These are phyloP conservation scores for Catocala fraxini DNA, from an alignment of 2,888 invertebrate genomes.

Conservation along the genomic window DNA sequence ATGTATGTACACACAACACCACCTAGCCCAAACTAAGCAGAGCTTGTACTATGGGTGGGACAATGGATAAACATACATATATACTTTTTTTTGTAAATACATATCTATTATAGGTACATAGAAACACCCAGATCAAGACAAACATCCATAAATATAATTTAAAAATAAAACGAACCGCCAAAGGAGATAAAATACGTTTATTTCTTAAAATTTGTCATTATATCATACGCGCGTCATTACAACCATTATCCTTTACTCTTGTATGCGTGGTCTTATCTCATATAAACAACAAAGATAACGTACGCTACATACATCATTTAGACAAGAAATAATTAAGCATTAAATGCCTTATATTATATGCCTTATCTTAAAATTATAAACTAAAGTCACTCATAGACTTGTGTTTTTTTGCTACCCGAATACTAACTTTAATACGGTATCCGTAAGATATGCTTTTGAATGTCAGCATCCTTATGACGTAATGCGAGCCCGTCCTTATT, in stretches of 20 bases:
- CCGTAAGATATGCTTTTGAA: not conserved
- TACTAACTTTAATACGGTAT: constrained; percentile 10
- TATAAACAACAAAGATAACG: constrained; percentile 63
- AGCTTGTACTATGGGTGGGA: too few relatives aligned
- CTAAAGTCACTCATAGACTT: constrained; percentile 47
- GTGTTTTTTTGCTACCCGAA: constrained; percentile 32
- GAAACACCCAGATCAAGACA: too few relatives aligned
- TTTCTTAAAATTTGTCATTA: constrained; percentile 84
- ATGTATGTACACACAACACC: too few relatives aligned
- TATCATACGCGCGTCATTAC: constrained; percentile 69
- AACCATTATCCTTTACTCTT: constrained; percentile 61
- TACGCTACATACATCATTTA: constrained; percentile 59
- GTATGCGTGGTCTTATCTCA: constrained; percentile 48
- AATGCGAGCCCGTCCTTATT: too few relatives aligned
- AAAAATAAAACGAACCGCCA: constrained; percentile 65
- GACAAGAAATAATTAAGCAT: constrained; percentile 63
- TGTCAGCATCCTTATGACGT: too few relatives aligned
- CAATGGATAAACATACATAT: too few relatives aligned
- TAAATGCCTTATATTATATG: constrained; percentile 55
- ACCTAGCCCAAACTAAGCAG: too few relatives aligned
- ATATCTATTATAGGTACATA: too few relatives aligned
- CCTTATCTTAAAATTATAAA: constrained; percentile 39
- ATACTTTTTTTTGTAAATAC: too few relatives aligned
- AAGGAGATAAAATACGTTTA: constrained; percentile 85
- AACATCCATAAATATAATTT: not conserved